Base-by-base conservation (phyloP, 2,888 invertebrate genomes). In the Theretra japonica region DNA sequence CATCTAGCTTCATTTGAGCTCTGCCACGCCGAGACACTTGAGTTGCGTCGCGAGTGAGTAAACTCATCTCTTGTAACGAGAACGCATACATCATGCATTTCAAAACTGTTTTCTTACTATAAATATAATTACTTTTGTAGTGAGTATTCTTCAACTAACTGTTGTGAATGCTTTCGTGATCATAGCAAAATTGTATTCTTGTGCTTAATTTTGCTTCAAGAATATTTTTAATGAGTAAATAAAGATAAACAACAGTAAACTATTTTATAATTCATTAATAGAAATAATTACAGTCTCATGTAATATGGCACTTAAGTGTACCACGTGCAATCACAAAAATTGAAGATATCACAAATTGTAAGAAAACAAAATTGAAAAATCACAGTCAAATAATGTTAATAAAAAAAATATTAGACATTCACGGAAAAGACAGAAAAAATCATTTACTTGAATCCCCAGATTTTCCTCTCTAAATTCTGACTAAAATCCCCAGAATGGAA, bases 1-100 rank as follows among this genome's bases (percentile, higher is more conserved):
- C 33, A 62, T 62, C 62, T 21, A 62, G 62, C 62, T 62, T 62
- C 62, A 62, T 62, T 62, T 62, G 62, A 62, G 33, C 33, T 62
- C n/a, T n/a, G 33, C 62, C 33, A 2, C 30, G 11, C 33, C 11
- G 21, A 33, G 62, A 33, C 33, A 62, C 62, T 62, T 62, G 62
- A 21, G 25, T 59, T 25, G 59, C 62, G 33, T 33, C 33, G 62
- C 62, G 33, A n/a, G n/a, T 62, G 33, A 62, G n/a, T 21, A 33
- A 62, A 62, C 33, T 33, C 62, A 62, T 33, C 7, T n/a, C 33
- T 33, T 33, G 33, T n/a, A 62, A 30, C 33, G n/a, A 62, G 33
- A 30, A 11, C 33, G 30, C 57, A 25, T 58, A 17, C 62, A n/a
- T 33, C 62, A 11, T 62, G 33, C 30, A 21, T n/a, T 33, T n/a